Evolutionary conservation across 2,797 vertebrate species (phyloP), one percentile per base, ranked within the genome.

Genomic region (Hippocampus kuda): DNA sequence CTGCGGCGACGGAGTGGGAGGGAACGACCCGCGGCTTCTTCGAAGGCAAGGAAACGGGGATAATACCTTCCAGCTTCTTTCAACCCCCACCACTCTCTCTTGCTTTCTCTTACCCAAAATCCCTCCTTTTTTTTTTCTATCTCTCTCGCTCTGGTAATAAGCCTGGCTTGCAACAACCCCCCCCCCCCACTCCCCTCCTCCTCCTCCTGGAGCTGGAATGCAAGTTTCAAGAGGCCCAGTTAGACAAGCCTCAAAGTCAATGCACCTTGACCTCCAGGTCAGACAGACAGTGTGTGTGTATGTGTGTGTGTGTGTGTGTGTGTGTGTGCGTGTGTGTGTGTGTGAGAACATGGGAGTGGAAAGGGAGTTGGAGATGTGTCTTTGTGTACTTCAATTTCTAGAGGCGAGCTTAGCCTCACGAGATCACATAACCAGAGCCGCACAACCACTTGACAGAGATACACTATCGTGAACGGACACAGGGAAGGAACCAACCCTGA

Each of bases 181-280:
- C 30, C 30, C 30, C 92, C 60, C 24, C 57, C 26, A 5, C 24
- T 4, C 91, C 24, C 56, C 56, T 26, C 92, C 34, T 38, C 44
- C 66, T 90, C 92, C 92, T 89, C 88, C 88, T 86, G 91, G 91
- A 90, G 88, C 90, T 93, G 95, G 96, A 98, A 98, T 98, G 96
- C 89, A 91, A 91, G 91, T 92, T 91, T 90, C 88, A 86, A 92
- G 94, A 93, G 96, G 94, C 94, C 94, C 94, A 85, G 93, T 91
- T 92, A 93, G 92, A 94, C 92, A 91, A 92, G 92, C 92, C 91
- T 94, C 91, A 92, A 91, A 95, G 94, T 96, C 94, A 93, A 92
- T 95, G 95, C 95, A 94, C 93, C 93, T 90, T 94, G 95, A 98
- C 95, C 95, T 80, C 34, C 42, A 74, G 94, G 96, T 96, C 95